Evolutionary conservation across 2,113 vertebrate genomes (phyloP).

Genomic region (Pollachius pollachius): DNA sequence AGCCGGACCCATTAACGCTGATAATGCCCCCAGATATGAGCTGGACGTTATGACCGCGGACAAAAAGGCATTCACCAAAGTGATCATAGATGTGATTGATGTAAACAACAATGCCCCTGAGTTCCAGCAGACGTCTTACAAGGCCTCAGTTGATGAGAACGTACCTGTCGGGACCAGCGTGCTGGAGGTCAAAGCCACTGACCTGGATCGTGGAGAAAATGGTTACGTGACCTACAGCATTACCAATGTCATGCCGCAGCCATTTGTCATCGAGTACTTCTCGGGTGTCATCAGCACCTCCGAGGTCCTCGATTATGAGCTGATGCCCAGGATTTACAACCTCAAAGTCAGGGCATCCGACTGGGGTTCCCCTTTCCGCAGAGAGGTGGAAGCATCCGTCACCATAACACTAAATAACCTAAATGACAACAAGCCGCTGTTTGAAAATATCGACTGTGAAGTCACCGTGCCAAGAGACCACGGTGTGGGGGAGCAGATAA

Average conservation of each 20-base stretch:
- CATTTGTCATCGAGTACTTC: conserved; percentile 92
- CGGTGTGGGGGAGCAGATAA: conserved; percentile 89
- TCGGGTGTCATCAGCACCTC: conserved; percentile 89
- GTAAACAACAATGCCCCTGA: conserved; percentile 90
- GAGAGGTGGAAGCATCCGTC: conserved; percentile 88
- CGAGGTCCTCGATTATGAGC: conserved; percentile 89
- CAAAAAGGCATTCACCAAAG: conserved; percentile 82
- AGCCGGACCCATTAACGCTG: conserved; percentile 80
- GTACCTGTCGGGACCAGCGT: conserved; percentile 85
- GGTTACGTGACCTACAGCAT: conserved; percentile 97
- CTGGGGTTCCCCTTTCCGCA: conserved; percentile 91
- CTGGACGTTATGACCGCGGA: conserved; percentile 87
- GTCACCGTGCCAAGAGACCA: conserved; percentile 91
- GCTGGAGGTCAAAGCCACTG: conserved; percentile 81
- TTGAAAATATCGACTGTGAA: conserved; percentile 94
- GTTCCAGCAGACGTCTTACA: conserved; percentile 89
- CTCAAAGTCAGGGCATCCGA: conserved; percentile 91
- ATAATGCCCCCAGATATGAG: conserved; percentile 78
- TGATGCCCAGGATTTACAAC: conserved; percentile 94
- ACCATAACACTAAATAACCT: conserved; percentile 89
- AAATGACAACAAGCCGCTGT: conserved; percentile 94
- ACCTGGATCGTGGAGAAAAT: conserved; percentile 89
- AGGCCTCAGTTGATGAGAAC: conserved; percentile 90
- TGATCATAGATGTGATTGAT: conserved; percentile 84
- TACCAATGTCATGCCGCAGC: conserved; percentile 84